Conservation (phyloP, 2,888 invertebrate genomes). For the Papilio protenor region DNA sequence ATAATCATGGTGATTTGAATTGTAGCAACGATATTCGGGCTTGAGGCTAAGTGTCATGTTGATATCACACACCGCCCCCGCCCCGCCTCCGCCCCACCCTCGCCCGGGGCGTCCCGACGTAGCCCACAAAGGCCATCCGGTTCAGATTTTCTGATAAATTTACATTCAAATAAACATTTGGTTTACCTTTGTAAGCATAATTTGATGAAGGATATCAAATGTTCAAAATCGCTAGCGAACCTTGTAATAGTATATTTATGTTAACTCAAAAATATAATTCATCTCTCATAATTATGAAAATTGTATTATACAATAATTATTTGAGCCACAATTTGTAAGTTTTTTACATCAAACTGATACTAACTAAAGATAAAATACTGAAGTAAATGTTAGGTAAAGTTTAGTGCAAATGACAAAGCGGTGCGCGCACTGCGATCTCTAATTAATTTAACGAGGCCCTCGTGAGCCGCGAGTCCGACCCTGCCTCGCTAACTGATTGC, state of each 20-base stretch:
- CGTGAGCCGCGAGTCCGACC: background rate
- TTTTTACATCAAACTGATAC: too few relatives aligned
- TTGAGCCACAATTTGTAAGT: too few relatives aligned
- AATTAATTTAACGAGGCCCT: background rate
- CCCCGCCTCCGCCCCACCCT: background rate
- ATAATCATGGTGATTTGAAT: background rate
- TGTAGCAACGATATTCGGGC: background rate
- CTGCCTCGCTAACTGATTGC: background rate
- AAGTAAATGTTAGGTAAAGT: background rate
- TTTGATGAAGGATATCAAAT: slow-evolving; percentile 1
- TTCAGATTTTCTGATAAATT: background rate
- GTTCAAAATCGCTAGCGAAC: background rate
- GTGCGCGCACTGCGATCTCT: background rate
- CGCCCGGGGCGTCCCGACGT: background rate
- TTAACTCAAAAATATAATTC: too few relatives aligned
- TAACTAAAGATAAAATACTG: background rate
- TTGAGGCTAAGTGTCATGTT: background rate
- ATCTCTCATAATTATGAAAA: too few relatives aligned
- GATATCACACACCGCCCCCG: background rate
- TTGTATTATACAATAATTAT: too few relatives aligned
- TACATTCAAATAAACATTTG: background rate
- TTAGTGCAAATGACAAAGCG: background rate
- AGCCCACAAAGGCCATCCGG: background rate
- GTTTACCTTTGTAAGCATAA: background rate
- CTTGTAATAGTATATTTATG: background rate